These are phyloP conservation scores for Hippoglossus stenolepis DNA, from an alignment of 2,113 vertebrate genomes.

Conservation along the genomic window DNA sequence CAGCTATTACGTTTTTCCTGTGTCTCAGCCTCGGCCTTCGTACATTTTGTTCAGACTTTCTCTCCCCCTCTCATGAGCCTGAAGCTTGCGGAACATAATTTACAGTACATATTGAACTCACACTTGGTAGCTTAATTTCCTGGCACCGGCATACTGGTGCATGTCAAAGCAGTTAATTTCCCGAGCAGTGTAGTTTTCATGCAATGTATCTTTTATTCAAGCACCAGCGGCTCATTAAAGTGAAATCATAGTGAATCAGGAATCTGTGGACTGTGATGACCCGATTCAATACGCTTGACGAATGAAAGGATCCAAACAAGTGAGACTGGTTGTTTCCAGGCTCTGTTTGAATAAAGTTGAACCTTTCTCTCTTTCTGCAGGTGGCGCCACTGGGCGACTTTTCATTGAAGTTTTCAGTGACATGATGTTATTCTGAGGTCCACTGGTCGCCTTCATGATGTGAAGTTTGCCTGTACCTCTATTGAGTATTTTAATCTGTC, in stretches of 20 bases:
- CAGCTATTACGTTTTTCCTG: neutral
- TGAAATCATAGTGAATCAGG: neutral
- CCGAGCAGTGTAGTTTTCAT: neutral
- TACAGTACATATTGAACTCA: slow-evolving; percentile 8
- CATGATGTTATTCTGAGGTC: neutral
- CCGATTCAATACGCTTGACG: too few relatives aligned
- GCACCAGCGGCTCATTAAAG: neutral
- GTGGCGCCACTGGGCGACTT: neutral
- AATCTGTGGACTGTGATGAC: too few relatives aligned
- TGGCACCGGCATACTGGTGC: neutral
- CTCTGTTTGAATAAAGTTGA: neutral
- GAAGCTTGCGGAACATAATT: slow-evolving; percentile 2
- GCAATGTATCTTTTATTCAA: slow-evolving; percentile 1
- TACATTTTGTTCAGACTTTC: neutral
- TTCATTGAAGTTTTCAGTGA: neutral
- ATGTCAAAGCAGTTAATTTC: too few relatives aligned
- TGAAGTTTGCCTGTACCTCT: too few relatives aligned
- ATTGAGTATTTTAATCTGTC: too few relatives aligned
- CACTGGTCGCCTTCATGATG: too few relatives aligned
- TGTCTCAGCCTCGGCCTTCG: neutral
- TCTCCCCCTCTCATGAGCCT: neutral
- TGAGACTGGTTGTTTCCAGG: neutral
- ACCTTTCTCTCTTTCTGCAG: neutral
- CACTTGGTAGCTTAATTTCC: neutral
- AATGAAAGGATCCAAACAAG: neutral